phyloP scores from a whole-genome alignment of 2,113 vertebrate genomes.

The Halcyon senegalensis region DNA sequence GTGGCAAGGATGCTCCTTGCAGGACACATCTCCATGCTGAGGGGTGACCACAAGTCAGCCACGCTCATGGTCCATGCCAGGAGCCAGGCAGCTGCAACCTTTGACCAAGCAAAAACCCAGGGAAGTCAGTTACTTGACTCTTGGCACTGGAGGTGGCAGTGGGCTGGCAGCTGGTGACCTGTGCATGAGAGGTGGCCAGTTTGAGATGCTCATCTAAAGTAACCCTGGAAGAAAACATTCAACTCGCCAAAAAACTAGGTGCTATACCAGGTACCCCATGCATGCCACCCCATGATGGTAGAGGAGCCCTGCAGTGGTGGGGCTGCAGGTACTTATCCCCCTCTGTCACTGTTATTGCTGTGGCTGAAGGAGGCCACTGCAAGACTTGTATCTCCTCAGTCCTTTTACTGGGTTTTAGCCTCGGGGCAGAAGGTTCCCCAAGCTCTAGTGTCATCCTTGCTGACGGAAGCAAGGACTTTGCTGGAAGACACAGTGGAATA shows the following conservation, averaged over 20 bases:
- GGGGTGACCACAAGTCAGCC: not conserved
- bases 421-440: not conserved
- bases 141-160: not conserved
- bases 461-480: not conserved
- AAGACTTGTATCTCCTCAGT: not conserved
- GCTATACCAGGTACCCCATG: not conserved
- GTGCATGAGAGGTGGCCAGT: too few species aligned
- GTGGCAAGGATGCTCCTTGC: not conserved
- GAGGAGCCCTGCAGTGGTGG: not conserved
- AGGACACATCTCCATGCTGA: not conserved
- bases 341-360: not conserved
- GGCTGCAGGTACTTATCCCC: not conserved
- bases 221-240: not conserved
- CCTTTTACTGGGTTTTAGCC: not conserved
- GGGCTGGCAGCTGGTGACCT: not conserved
- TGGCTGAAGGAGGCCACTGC: not conserved
- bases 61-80: rapidly evolving
- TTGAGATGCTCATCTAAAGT: not conserved
- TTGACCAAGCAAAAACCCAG: not conserved
- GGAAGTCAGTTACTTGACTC: not conserved
- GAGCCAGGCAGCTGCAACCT: not conserved
- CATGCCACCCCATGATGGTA: rapidly evolving
- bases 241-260: not conserved
- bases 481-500: not conserved
- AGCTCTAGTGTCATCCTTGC: not conserved